Evolutionary conservation across 1,140 invertebrate genomes (phyloP), one percentile per base, ranked within the genome.

Genomic region (Battus philenor): DNA sequence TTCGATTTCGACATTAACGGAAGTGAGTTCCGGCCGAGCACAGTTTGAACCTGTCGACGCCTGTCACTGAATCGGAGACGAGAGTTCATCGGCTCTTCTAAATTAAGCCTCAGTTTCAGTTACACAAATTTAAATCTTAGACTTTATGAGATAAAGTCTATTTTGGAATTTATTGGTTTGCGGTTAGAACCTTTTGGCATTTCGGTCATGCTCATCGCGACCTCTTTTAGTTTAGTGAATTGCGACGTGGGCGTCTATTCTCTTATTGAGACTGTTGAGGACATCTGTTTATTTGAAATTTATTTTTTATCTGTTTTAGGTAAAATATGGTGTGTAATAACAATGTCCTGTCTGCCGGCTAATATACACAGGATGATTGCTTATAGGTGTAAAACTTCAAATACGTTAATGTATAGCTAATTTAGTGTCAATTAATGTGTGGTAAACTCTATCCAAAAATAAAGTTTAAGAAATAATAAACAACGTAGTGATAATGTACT

Each of bases 161-260:
- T 27, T 41, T 41, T 41, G 12, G n/a, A 12, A 15, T 9, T 3
- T 9, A 22, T 4, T 1, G n/a, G n/a, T 15, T 9, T 41, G 24
- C 24, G 38, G 38, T 29, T 41, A 12, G n/a, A 41, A 26, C 11
- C 16, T 16, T 27, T 36, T 12, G 38, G 38, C 29, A 27, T 24
- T 27, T 16, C 24, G 38, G 22, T 27, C 38, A 24, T 12, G 13
- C 22, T 39, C 22, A 13, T 13, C 5, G 38, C 38, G 38, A 41
- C 38, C 38, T 29, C 38, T 41, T 30, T 41, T 41, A 17, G 29
- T 41, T 27, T 41, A 41, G 38, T 41, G 11, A 39, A 39, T 27
- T 29, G 29, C 38, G 22, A 27, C 22, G 38, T 41, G 38, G 38
- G 12, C 38, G 38, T 41, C 38, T 41, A 9, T 27, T 15, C 13